Evolutionary conservation across 2,797 vertebrate species (phyloP), one percentile per base, ranked within the genome.

Genomic region (Poecilia gillii): DNA sequence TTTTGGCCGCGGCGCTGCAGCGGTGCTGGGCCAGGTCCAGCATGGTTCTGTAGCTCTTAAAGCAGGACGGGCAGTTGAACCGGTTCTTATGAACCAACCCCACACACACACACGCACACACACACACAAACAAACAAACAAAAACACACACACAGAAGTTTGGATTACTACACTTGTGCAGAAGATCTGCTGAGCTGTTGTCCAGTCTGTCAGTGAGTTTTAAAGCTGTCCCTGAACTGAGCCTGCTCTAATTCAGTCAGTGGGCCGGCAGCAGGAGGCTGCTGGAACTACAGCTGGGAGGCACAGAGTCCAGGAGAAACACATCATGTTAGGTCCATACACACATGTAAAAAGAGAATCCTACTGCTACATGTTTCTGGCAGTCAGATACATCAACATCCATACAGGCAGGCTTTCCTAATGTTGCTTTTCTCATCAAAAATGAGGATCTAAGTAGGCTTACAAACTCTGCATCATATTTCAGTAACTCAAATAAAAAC

Each of bases 11-110:
- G 92, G 92, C 93, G 92, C 92, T 94, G 94, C 94, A 95, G 91
- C 93, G 93, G 87, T 95, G 94, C 94, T 94, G 94, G 92, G 94
- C 94, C 92, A 95, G 94, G 91, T 95, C 94, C 92, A 95, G 94
- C 94, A 95, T 95, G 94, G 92, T 94, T 91, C 94, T 57, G 93
- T 95, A 95, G 94, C 92, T 94, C 94, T 95, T 95, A 95, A 94
- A 94, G 92, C 94, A 95, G 94, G 94, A 95, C 81, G 94, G 94
- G 86, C 94, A 95, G 93, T 90, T 94, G 94, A 94, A 95, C 84
- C 93, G 93, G 90, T 94, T 95, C 94, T 95, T 94, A 92, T 90
- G 87, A 94, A 91, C 92, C 93, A 89, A 90, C 74, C 85, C 84
- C 76, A 84, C 85, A 84, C 80, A 57, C 72, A 73, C 71, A 88